Evolutionary conservation across 2,888 invertebrate genomes (phyloP), one percentile per base, ranked within the genome.

Genomic region (Lathronympha strigana): DNA sequence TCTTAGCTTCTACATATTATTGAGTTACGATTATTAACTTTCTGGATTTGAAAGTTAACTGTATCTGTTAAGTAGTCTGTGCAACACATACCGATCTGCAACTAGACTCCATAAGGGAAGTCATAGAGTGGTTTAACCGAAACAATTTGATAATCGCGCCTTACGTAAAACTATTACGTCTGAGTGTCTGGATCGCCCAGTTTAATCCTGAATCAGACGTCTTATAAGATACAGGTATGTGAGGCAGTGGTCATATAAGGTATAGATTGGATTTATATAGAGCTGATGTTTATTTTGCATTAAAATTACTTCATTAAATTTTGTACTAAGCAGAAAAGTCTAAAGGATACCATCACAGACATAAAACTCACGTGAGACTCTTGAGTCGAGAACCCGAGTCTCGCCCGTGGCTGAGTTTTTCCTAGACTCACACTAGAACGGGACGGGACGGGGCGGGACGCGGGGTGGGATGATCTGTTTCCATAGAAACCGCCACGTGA

Each of bases 61-160:
- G 33, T 11, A 3, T 33, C 33, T 33, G 3, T 11, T 28, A 28
- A 28, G 2, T 33, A 11, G 9, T 33, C 33, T 33, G 6, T 33
- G 33, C 33, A 33, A 9, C 9, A 31, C 8, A 33, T 33, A 33
- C 33, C 19, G 4, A 21, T 21, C 23, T 23, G 47, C 33, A 5
- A 33, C 33, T 11, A 11, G 33, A 9, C 47, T 17, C 3, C 33
- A 33, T 21, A 9, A 61, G 61, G 61, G 62, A 62, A 62, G 36
- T 36, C 36, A 49, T 36, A 45, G 31, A 64, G 66, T 9, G 11
- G 60, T 58, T 45, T 53, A 60, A 47, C 61, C 40, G 54, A 66
- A 66, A 61, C 66, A 61, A 66, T 66, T 66, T 66, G 66, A 66
- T 66, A 66, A 66, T 64, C 66, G 47, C 31, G 5, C 11, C 17